These are phyloP conservation scores for Vanessa atalanta DNA, from an alignment of 1,140 invertebrate genomes.

Conservation along the genomic window DNA sequence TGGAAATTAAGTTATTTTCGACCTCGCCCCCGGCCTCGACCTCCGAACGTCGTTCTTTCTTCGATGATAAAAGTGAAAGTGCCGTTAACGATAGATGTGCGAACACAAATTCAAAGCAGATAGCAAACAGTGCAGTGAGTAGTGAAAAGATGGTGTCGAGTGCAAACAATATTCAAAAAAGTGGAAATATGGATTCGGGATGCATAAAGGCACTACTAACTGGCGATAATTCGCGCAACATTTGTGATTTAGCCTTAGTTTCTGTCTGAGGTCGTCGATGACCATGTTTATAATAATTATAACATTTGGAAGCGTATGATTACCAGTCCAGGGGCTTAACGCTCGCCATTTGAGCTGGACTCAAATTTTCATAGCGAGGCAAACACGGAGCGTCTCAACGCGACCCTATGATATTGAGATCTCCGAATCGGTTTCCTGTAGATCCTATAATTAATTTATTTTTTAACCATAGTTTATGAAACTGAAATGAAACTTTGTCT, in stretches of 20 bases:
- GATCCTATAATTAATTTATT: slow-evolving; percentile 80
- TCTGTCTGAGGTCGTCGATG: slow-evolving; percentile 70
- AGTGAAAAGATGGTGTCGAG: slow-evolving; percentile 61
- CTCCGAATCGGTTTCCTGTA: slow-evolving; percentile 80
- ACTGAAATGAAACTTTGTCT: slow-evolving; percentile 74
- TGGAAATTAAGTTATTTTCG: slow-evolving; percentile 89
- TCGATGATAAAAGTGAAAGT: slow-evolving; percentile 77
- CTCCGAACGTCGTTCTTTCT: slow-evolving; percentile 71
- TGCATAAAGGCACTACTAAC: slow-evolving; percentile 54
- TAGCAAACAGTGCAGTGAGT: slow-evolving; percentile 72
- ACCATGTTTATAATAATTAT: slow-evolving; percentile 54
- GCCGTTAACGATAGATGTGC: slow-evolving; percentile 66
- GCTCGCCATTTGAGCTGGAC: slow-evolving; percentile 78
- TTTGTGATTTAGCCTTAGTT: slow-evolving; percentile 80
- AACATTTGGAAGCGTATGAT: slow-evolving; percentile 59
- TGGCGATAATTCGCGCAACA: slow-evolving; percentile 63
- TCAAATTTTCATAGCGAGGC: slow-evolving; percentile 75
- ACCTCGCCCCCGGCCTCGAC: slow-evolving; percentile 77
- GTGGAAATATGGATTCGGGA: slow-evolving; percentile 64
- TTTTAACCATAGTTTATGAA: slow-evolving; percentile 74
- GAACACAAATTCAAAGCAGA: slow-evolving; percentile 58
- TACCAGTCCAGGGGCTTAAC: slow-evolving; percentile 59
- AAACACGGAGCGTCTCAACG: slow-evolving; percentile 69
- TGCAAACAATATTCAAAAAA: slow-evolving; percentile 61
- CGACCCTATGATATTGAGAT: slow-evolving; percentile 71